Base-by-base conservation (phyloP, 1,140 invertebrate genomes). In the Marisa cornuarietis region DNA sequence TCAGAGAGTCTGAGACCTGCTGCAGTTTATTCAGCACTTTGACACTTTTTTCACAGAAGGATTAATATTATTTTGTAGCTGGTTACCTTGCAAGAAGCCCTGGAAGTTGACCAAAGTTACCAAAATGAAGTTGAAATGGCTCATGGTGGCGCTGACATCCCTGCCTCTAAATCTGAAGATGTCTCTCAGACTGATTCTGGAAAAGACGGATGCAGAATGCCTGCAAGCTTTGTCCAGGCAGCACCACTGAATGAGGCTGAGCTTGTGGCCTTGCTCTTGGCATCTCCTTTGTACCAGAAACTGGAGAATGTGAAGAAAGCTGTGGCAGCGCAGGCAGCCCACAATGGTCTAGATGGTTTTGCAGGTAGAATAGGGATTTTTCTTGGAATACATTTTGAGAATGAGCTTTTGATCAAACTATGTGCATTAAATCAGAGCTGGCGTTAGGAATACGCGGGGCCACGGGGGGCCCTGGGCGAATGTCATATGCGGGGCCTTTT, bases 211-310 rank as follows among this genome's bases (percentile, higher is more conserved):
- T 62, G 71, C 63, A 68, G 66, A 42, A 75, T 88, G 75, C 89
- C 89, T 52, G 22, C 79, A 16, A 79, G 84, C 49, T 90, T 85
- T 81, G 79, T 82, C 9, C 89, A 87, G 86, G 84, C 89, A 42
- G 88, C 88, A 18, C 89, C 89, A 24, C 80, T 90, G 18, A 89
- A 90, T 81, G 89, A 90, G 74, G 86, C 86, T 62, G 89, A 90
- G 58, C 79, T 90, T 2, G 85, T 87, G n/a, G 80, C 84, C 9
- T 75, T 90, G 26, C 81, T 90, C 54, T 88, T 90, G 89, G 86
- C 88, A 16, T 89, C 88, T 16, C 89, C 89, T 2, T 82, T 90
- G 63, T 90, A 90, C 75, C 84, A 89, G 81, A 90, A 90, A 79
- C 80, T 90, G 81, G 89, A 90, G 75, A 76, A 85, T 65, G 89